Base-by-base conservation (phyloP, 2,797 vertebrate genomes). In the Rhynchonycteris naso region DNA sequence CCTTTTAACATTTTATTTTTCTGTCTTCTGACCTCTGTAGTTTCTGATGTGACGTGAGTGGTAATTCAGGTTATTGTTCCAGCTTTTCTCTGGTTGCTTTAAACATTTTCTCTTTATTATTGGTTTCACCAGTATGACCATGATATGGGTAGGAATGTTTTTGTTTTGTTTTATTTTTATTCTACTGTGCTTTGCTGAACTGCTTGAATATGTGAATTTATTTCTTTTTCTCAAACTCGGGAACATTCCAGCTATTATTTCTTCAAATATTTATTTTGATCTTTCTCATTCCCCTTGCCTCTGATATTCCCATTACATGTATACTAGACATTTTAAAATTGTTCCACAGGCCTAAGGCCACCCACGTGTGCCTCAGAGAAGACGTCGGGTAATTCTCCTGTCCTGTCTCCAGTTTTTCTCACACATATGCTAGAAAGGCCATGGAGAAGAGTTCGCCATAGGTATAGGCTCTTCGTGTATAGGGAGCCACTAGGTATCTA, bases 211-310 rank as follows among this genome's bases (percentile, higher is more conserved):
- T 84, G 61, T 84, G 28, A 43, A 76, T 54, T 90, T 83, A 22
- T 56, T 68, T 65, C 28, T 69, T 78, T 89, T 72, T 72, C 47
- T 33, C 22, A 33, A 81, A 72, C 47, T 72, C 78, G 33, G 61
- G 21, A 80, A 84, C 26, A 30, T 52, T 92, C 79, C 24, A 75
- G 28, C 19, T 56, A 72, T 71, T 92, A 65, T 79, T 92, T 65
- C 90, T 76, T 83, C 47, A 63, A 54, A 47, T 82, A 58, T 33
- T 63, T 76, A 76, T 88, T 95, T 88, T 83, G 33, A 54, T 35
- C 30, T 50, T 75, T 75, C 11, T 65, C 8, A 26, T 91, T 88
- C 19, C 83, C 26, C 21, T 58, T 84, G 26, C 65, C 26, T 92
- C 24, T 52, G 35, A 30, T 65, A 65, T 8, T 69, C 19, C 12